These are phyloP conservation scores for Tinamus major DNA, from an alignment of 2,797 vertebrate genomes.

Conservation along the genomic window DNA sequence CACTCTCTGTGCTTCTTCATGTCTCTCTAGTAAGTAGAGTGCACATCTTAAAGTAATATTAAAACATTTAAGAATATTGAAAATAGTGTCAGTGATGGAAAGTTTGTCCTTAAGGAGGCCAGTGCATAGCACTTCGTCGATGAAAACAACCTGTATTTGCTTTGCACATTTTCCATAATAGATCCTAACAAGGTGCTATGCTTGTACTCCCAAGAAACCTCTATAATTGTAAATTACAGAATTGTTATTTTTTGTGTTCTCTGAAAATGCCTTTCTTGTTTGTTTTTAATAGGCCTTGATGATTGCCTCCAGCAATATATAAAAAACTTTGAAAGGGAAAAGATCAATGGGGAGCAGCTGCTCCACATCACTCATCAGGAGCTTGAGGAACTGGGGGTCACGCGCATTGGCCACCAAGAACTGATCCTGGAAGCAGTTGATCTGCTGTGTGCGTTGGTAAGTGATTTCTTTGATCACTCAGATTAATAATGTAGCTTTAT, in stretches of 20 bases:
- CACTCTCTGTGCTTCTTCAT: not conserved
- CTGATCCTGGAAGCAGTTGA: constrained; percentile 92
- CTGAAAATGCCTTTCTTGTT: constrained; percentile 24
- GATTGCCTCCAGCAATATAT: constrained; percentile 93
- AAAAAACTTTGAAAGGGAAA: constrained; percentile 91
- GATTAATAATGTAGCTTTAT: not conserved
- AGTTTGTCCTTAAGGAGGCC: not conserved
- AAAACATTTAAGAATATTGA: not conserved
- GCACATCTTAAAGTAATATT: not conserved
- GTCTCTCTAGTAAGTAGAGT: rapidly evolving
- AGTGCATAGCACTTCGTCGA: rapidly evolving
- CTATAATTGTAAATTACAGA: not conserved
- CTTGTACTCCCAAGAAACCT: not conserved
- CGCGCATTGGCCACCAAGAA: constrained; percentile 90
- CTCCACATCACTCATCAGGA: constrained; percentile 92
- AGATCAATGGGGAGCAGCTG: constrained; percentile 90
- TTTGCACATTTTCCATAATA: rapidly evolving
- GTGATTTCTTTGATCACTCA: not conserved
- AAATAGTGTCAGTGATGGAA: not conserved
- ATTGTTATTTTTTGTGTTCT: not conserved
- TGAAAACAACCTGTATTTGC: not conserved
- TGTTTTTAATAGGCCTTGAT: constrained; percentile 83
- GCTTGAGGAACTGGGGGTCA: constrained; percentile 91
- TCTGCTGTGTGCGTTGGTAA: constrained; percentile 90
- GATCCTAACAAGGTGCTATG: not conserved